phyloP scores from a whole-genome alignment of 2,797 vertebrate species.

The Ambastaia sidthimunki region DNA sequence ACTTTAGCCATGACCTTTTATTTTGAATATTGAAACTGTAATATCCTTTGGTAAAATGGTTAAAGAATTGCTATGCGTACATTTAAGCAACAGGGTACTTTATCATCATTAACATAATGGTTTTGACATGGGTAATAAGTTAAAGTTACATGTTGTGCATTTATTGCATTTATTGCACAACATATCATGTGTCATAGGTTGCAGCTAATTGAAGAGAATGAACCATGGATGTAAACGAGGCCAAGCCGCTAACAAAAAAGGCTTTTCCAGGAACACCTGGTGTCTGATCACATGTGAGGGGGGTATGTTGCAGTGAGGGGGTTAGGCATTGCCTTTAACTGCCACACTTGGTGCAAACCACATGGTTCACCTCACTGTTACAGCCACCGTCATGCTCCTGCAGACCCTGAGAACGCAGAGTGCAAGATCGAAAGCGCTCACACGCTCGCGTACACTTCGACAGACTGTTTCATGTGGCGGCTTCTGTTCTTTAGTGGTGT shows the following conservation, averaged over 20 bases:
- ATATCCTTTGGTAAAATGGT: not conserved
- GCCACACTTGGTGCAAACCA: slow-evolving; percentile 50
- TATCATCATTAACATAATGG: no score
- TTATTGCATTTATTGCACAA: not conserved
- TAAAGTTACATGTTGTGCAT: no score
- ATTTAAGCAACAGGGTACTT: no score
- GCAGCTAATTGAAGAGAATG: not conserved
- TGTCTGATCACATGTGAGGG: not conserved
- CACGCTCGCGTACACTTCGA: not conserved
- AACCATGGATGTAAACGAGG: not conserved
- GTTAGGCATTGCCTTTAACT: slow-evolving; percentile 38
- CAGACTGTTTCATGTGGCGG: slow-evolving; percentile 76
- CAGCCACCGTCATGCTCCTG: slow-evolving; percentile 46
- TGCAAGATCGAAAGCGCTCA: slow-evolving; percentile 55
- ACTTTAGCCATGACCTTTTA: no score
- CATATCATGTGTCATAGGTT: not conserved
- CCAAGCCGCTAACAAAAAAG: slow-evolving; percentile 1
- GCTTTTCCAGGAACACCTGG: slow-evolving; percentile 42
- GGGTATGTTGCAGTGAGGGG: slow-evolving; percentile 21
- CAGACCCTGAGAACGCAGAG: slow-evolving; percentile 47
- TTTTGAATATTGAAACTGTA: no score
- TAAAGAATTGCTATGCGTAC: no score
- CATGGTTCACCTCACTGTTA: slow-evolving; percentile 42
- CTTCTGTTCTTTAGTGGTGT: slow-evolving; percentile 64
- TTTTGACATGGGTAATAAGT: no score